Conservation (phyloP, 2,797 vertebrate genomes). For the Characodon lateralis region DNA sequence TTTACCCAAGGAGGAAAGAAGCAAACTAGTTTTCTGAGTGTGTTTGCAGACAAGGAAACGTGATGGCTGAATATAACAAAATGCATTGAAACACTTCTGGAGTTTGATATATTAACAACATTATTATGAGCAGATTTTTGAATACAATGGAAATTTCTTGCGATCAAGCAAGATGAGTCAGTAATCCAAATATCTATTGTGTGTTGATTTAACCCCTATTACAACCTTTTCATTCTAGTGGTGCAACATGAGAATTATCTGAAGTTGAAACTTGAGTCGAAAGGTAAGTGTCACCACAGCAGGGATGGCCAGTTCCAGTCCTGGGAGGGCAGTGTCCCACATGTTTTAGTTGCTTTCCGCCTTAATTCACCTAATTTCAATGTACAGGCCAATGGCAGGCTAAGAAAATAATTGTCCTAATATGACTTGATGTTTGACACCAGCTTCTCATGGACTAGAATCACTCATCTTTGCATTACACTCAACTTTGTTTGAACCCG, state of each 20-base stretch:
- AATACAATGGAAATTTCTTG: constrained; percentile 2
- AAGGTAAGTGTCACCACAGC: constrained; percentile 55
- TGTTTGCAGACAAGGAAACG: constrained; percentile 59
- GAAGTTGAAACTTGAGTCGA: constrained; percentile 43
- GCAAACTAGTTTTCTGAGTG: constrained; percentile 77
- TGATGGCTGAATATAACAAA: constrained; percentile 39
- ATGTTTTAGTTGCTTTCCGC: background rate
- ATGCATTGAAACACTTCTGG: background rate
- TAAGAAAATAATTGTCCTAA: background rate
- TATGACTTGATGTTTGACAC: background rate
- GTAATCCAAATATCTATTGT: constrained; percentile 9
- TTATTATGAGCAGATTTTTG: background rate
- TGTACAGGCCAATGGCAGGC: background rate
- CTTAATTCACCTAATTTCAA: background rate
- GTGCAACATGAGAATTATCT: constrained; percentile 48
- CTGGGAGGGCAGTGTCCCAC: background rate
- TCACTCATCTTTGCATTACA: background rate
- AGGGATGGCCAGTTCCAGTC: background rate
- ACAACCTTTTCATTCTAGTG: constrained; percentile 47
- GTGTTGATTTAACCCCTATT: constrained; percentile 53
- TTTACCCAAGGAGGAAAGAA: constrained; percentile 81
- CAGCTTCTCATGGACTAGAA: background rate
- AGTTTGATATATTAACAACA: constrained; percentile 6
- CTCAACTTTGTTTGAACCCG: background rate
- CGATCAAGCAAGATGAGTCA: constrained; percentile 12